phyloP scores from a whole-genome alignment of 2,113 vertebrate species.

The Laterallus jamaicensis region DNA sequence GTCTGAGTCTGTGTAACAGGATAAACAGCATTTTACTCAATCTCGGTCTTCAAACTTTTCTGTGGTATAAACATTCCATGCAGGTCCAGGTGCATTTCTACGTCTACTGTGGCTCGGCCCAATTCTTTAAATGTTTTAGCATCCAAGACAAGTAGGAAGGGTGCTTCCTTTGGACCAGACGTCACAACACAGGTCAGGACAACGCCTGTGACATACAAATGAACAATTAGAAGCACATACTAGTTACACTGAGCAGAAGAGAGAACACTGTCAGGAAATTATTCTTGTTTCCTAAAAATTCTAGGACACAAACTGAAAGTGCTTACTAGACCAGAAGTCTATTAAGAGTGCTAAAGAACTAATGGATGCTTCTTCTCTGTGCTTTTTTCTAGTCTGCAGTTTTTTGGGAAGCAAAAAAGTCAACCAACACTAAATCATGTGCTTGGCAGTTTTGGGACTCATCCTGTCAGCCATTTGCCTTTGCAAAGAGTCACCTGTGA shows the following conservation, averaged over 20 bases:
- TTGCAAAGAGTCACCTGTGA: neutral
- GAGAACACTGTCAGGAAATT: neutral
- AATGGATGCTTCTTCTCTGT: neutral
- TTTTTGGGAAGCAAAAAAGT: neutral
- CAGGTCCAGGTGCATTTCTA: slow-evolving; percentile 82
- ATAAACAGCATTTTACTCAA: neutral
- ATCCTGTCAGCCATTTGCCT: neutral
- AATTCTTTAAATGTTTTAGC: slow-evolving; percentile 88
- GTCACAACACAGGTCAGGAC: slow-evolving; percentile 80
- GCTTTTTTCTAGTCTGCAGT: neutral
- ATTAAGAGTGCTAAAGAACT: neutral
- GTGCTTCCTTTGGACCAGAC: slow-evolving; percentile 69
- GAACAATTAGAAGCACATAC: neutral
- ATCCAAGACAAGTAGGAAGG: slow-evolving; percentile 88
- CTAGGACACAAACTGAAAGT: neutral
- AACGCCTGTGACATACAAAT: slow-evolving; percentile 77
- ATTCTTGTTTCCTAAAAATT: neutral
- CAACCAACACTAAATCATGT: neutral
- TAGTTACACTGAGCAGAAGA: neutral
- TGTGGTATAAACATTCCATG: slow-evolving; percentile 89
- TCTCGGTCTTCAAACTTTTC: neutral
- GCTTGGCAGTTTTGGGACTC: neutral
- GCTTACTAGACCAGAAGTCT: neutral
- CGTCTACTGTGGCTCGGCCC: slow-evolving; percentile 78
- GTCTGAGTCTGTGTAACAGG: neutral